Evolutionary conservation across 1,140 invertebrate genomes (phyloP).

Genomic region (Pseudomyrmex concolor): DNA sequence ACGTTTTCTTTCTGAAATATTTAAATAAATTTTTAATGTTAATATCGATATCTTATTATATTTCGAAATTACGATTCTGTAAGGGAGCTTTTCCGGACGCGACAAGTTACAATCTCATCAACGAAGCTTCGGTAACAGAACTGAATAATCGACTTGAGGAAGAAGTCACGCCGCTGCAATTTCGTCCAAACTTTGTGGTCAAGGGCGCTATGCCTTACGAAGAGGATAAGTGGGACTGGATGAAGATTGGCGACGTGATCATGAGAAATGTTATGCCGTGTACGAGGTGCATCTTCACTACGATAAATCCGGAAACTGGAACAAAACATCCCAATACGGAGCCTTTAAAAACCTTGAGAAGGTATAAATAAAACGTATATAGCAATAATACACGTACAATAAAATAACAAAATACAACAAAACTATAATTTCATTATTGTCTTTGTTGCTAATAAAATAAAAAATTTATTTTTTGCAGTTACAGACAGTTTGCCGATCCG

Average conservation of each 20-base stretch:
- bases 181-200: slow-evolving; percentile 89
- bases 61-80: too few species aligned
- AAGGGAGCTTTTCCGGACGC: slow-evolving; percentile 87
- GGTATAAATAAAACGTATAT: slow-evolving; percentile 72
- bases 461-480: slow-evolving; percentile 72
- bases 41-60: too few species aligned
- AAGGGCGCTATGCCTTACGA: slow-evolving; percentile 87
- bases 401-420: background rate
- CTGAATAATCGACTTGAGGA: slow-evolving; percentile 86
- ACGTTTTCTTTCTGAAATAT: background rate
- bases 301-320: slow-evolving; percentile 86
- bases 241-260: slow-evolving; percentile 88
- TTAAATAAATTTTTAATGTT: background rate
- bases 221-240: slow-evolving; percentile 89
- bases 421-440: background rate
- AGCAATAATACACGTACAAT: background rate
- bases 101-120: slow-evolving; percentile 87
- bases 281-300: slow-evolving; percentile 87
- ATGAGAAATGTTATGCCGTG: slow-evolving; percentile 89
- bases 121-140: slow-evolving; percentile 87
- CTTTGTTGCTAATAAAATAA: background rate
- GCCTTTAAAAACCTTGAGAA: slow-evolving; percentile 86
- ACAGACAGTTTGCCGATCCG: slow-evolving; percentile 80
- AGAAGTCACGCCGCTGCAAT: slow-evolving; percentile 85
- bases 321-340: slow-evolving; percentile 84